phyloP scores from a whole-genome alignment of 2,113 vertebrate species.

The Chinchilla lanigera region DNA sequence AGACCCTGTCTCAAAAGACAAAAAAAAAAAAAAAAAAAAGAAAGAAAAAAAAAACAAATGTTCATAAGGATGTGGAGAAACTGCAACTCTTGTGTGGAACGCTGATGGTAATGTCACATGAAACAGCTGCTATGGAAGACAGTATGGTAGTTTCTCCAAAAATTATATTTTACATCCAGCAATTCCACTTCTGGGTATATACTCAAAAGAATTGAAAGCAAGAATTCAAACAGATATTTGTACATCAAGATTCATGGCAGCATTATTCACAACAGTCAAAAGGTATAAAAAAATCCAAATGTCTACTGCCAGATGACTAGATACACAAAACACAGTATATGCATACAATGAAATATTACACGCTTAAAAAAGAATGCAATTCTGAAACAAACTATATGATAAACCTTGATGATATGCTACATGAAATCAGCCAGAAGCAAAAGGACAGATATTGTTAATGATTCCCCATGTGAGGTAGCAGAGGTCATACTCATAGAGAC shows the following conservation, averaged over 20 bases:
- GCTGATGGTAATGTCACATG: neutral
- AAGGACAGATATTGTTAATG: neutral
- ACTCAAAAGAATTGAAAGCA: slow-evolving; percentile 2
- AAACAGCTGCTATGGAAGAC: neutral
- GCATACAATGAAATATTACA: neutral
- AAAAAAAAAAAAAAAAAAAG: neutral
- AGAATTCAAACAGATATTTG: neutral
- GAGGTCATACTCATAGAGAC: neutral
- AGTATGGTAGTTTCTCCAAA: neutral
- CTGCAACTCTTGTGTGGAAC: neutral
- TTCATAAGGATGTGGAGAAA: neutral
- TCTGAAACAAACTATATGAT: neutral
- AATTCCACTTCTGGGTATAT: neutral
- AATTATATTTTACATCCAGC: neutral
- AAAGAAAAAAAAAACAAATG: neutral
- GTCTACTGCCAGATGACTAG: neutral
- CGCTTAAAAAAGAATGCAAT: slow-evolving; percentile 6
- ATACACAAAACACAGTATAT: neutral
- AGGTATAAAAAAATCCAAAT: neutral
- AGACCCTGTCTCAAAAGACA: too few species aligned
- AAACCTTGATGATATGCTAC: neutral
- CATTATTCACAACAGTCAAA: neutral
- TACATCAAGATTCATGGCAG: neutral
- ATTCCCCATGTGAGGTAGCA: neutral
- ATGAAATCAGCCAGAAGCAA: slow-evolving; percentile 13